Evolutionary conservation across 1,140 invertebrate species (phyloP).

Genomic region (Pseudobourletiella spinata): DNA sequence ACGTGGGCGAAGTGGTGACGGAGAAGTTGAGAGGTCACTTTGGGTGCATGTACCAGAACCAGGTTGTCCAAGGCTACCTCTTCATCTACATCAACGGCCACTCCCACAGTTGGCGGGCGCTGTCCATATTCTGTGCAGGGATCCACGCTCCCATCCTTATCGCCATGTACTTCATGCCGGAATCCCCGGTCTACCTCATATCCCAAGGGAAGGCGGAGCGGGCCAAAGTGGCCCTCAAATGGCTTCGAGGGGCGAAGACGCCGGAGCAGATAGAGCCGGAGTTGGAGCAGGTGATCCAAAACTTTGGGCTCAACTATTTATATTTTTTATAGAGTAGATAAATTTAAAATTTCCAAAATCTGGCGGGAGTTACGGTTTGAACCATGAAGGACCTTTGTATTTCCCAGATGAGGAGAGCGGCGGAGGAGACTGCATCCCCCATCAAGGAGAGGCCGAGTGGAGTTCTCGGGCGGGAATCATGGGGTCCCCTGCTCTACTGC

Average conservation of each 20-base stretch:
- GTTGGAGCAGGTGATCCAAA: background rate
- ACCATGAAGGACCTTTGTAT: background rate
- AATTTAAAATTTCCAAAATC: background rate
- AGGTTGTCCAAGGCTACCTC: constrained; percentile 44
- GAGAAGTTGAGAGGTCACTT: constrained; percentile 49
- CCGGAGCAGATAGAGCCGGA: background rate
- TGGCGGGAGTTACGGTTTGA: background rate
- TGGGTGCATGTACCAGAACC: constrained; percentile 38
- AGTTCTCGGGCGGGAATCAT: too few relatives aligned
- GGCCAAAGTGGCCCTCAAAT: constrained; percentile 23
- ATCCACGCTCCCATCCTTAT: constrained; percentile 46
- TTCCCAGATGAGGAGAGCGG: background rate
- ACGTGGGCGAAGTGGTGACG: constrained; percentile 51
- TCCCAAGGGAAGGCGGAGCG: background rate
- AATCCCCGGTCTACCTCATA: constrained; percentile 41
- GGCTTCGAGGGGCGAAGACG: constrained; percentile 12
- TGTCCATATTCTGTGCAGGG: constrained; percentile 41
- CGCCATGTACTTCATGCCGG: constrained; percentile 44
- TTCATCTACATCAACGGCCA: constrained; percentile 40
- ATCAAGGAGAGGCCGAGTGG: too few relatives aligned
- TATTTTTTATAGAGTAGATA: background rate
- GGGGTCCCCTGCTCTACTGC: background rate
- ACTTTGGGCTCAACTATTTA: background rate
- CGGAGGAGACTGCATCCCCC: too few relatives aligned
- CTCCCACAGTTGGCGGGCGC: constrained; percentile 38